Percentiles rank a stretch among this genome's conserved stretches.
phyloP scores from a whole-genome alignment of 2,888 invertebrate species.

The Erpobdella octoculata region DNA sequence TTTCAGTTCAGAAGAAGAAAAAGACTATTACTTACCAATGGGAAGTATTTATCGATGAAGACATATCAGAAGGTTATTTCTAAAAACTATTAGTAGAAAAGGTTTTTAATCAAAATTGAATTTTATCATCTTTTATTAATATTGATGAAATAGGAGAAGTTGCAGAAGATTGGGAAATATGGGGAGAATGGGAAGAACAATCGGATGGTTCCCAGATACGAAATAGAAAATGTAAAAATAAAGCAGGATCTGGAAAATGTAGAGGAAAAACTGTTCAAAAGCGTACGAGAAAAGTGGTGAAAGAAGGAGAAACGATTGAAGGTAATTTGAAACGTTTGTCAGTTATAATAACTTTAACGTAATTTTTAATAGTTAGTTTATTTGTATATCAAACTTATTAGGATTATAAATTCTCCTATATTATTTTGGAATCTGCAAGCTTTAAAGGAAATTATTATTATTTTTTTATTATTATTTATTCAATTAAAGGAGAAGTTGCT shows the following conservation, averaged over 20 bases:
- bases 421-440: too few relatives aligned
- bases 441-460: too few relatives aligned
- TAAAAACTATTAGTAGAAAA: background rate
- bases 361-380: too few relatives aligned
- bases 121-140: background rate
- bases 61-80: background rate
- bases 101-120: background rate
- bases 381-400: too few relatives aligned
- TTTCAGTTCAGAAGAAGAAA: background rate
- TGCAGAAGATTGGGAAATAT: background rate
- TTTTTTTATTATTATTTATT: too few relatives aligned
- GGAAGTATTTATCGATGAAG: background rate
- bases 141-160: slow-evolving; percentile 5
- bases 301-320: background rate
- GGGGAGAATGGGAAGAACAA: background rate
- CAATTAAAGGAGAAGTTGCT: background rate
- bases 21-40: background rate
- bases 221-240: background rate
- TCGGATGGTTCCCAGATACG: background rate
- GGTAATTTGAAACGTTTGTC: background rate
- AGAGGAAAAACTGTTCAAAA: slow-evolving; percentile 16
- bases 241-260: slow-evolving; percentile 6
- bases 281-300: background rate
- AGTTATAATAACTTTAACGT: background rate
- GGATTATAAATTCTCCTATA: too few relatives aligned